Percentiles rank a stretch among this genome's conserved stretches.
These are phyloP conservation scores for Ametastegia equiseti DNA, from an alignment of 2,888 invertebrate genomes.

Conservation along the genomic window DNA sequence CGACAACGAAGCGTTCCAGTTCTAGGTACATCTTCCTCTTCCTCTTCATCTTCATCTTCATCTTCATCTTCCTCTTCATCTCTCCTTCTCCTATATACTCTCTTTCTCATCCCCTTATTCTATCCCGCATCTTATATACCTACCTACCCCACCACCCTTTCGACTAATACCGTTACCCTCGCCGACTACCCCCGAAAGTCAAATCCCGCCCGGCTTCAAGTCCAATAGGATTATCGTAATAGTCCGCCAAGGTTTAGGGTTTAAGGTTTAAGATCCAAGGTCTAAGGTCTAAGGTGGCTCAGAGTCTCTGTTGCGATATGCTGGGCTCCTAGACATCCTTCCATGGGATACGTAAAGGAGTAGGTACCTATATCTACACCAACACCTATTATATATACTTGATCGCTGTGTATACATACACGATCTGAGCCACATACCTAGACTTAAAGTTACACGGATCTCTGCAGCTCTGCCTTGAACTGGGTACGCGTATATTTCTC, in stretches of 20 bases:
- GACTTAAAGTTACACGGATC: not conserved
- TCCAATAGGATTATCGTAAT: constrained; percentile 73
- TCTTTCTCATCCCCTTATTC: constrained; percentile 53
- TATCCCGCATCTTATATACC: not conserved
- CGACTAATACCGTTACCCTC: constrained; percentile 54
- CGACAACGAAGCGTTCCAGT: constrained; percentile 11
- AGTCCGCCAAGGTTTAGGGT: constrained; percentile 67
- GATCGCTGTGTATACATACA: too few relatives aligned
- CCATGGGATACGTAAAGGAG: not conserved
- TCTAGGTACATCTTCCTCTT: not conserved
- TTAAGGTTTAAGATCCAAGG: constrained; percentile 52
- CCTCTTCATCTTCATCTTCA: constrained; percentile 21
- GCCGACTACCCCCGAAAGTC: constrained; percentile 61
- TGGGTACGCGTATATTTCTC: constrained; percentile 7
- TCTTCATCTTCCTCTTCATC: constrained; percentile 51
- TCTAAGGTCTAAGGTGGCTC: constrained; percentile 28
- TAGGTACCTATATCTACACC: too few relatives aligned
- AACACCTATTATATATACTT: not conserved
- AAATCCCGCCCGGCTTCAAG: constrained; percentile 65
- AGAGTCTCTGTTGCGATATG: not conserved
- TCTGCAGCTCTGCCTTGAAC: too few relatives aligned
- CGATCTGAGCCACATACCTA: not conserved
- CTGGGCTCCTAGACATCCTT: not conserved
- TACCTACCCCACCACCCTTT: constrained; percentile 21
- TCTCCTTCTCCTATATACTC: constrained; percentile 48